Evolutionary conservation across 1,140 invertebrate species (phyloP).

Genomic region (Berghia stephanieae): DNA sequence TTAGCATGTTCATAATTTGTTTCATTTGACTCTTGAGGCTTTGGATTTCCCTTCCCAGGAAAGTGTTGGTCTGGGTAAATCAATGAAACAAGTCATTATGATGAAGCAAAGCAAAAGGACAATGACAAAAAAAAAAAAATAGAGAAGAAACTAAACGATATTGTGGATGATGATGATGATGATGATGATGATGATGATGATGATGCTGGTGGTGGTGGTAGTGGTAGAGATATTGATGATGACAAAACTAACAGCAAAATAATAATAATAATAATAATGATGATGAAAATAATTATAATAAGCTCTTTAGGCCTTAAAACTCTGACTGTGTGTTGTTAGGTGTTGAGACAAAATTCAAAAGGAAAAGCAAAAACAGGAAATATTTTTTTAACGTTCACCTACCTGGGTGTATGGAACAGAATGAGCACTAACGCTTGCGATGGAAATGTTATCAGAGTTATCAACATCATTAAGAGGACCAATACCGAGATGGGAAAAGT

Average conservation of each 20-base stretch:
- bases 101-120: not conserved
- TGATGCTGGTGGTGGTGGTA: not conserved
- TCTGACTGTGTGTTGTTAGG: not conserved
- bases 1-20: constrained; percentile 63
- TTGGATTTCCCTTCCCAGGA: constrained; percentile 55
- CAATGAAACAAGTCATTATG: not conserved
- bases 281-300: too few relatives aligned
- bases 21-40: constrained; percentile 55
- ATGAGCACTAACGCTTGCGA: constrained; percentile 60
- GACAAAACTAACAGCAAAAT: not conserved
- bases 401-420: constrained; percentile 62
- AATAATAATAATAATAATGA: too few relatives aligned
- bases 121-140: not conserved
- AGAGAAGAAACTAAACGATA: not conserved
- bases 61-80: constrained; percentile 46
- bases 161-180: too few relatives aligned
- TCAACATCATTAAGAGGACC: constrained; percentile 33
- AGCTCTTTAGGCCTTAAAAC: not conserved
- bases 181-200: too few relatives aligned
- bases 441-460: constrained; percentile 57
- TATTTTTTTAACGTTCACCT: constrained; percentile 12
- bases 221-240: not conserved
- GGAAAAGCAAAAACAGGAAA: not conserved
- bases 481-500: constrained; percentile 63
- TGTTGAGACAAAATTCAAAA: not conserved